Evolutionary conservation across 1,140 invertebrate species (phyloP).

Genomic region (Pachypeltis micranthus): DNA sequence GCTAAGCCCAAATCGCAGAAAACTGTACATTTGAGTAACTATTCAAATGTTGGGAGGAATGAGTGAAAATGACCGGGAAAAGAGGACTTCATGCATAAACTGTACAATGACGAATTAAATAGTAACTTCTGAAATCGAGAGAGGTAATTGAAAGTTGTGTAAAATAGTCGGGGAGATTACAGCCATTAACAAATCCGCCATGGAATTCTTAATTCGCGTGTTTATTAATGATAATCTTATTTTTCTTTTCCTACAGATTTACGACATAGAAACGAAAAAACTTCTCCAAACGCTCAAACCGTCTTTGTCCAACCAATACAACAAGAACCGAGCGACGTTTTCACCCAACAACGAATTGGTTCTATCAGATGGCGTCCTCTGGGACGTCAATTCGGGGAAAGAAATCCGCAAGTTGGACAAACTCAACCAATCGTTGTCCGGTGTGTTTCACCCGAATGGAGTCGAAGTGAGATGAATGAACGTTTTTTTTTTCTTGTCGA

Average conservation of each 20-base stretch:
- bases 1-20: no score
- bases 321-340: slow-evolving; percentile 86
- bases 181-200: no score
- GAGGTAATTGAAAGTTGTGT: no score
- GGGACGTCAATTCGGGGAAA: slow-evolving; percentile 78
- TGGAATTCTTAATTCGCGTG: no score
- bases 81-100: no score
- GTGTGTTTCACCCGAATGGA: slow-evolving; percentile 94
- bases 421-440: slow-evolving; percentile 85
- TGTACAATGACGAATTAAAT: slow-evolving; percentile 17
- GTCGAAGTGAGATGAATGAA: slow-evolving; percentile 54
- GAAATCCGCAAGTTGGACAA: slow-evolving; percentile 97
- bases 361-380: slow-evolving; percentile 89
- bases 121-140: not conserved
- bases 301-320: slow-evolving; percentile 80
- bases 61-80: no score
- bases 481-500: not conserved
- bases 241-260: slow-evolving; percentile 50
- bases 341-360: slow-evolving; percentile 87
- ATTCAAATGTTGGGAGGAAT: no score
- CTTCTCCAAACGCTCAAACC: slow-evolving; percentile 61
- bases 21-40: no score
- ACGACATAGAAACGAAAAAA: slow-evolving; percentile 74
- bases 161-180: no score
- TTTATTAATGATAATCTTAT: slow-evolving; percentile 10